Conservation (phyloP, 2,888 invertebrate species). For the Actias luna region DNA sequence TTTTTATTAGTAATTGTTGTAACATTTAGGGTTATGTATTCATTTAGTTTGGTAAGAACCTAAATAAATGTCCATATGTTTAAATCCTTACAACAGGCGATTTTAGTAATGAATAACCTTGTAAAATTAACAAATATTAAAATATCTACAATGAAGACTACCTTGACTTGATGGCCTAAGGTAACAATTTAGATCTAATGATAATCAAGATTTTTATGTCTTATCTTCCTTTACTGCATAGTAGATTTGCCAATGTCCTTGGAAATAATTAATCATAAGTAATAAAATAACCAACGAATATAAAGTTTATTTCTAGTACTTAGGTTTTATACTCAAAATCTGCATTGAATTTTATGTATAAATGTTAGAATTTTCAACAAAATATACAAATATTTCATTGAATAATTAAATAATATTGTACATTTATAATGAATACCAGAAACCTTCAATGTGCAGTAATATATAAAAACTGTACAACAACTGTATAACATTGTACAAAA, state of each 20-base stretch:
- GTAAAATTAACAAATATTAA: conserved; percentile 61
- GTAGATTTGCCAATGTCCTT: conserved; percentile 35
- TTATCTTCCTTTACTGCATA: conserved; percentile 40
- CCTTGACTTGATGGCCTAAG: conserved; percentile 58
- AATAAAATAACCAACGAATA: conserved; percentile 25
- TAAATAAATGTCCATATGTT: neutral
- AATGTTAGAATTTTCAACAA: conserved; percentile 17
- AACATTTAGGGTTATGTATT: neutral
- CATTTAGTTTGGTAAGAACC: neutral
- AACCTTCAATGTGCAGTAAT: neutral
- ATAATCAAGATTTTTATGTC: conserved; percentile 41
- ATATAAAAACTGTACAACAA: too few species aligned
- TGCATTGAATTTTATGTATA: conserved; percentile 3
- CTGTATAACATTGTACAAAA: too few species aligned
- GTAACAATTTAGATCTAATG: conserved; percentile 45
- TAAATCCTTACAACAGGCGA: conserved; percentile 23
- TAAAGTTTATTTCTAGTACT: conserved; percentile 14
- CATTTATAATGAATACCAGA: neutral
- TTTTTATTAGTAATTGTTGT: neutral
- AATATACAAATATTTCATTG: neutral
- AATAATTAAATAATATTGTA: neutral
- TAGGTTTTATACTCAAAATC: neutral
- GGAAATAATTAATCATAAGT: conserved; percentile 38
- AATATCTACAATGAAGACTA: conserved; percentile 55
- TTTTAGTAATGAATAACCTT: conserved; percentile 54